Conservation (phyloP, 2,113 vertebrate species). For the Lonchura striata region DNA sequence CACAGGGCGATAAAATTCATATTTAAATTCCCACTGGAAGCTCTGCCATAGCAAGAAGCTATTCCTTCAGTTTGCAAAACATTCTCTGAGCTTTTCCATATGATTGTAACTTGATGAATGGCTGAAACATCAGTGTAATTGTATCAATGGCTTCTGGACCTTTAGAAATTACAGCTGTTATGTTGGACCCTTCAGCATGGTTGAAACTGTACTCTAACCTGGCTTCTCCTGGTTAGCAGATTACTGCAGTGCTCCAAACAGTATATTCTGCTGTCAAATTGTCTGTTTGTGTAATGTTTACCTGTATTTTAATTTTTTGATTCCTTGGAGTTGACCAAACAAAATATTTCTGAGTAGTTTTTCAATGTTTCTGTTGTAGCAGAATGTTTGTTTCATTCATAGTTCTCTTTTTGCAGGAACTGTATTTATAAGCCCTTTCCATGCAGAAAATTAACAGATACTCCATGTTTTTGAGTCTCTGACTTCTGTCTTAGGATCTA, state of each 20-base stretch:
- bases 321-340: background rate
- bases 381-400: background rate
- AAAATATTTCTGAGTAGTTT: background rate
- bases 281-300: background rate
- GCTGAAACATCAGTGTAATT: background rate
- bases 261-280: background rate
- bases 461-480: background rate
- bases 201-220: background rate
- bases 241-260: background rate
- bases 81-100: background rate
- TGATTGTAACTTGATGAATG: background rate
- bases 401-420: background rate
- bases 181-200: background rate
- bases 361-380: background rate
- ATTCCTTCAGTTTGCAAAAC: background rate
- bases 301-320: background rate
- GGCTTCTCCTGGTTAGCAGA: background rate
- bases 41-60: background rate
- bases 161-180: background rate
- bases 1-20: background rate
- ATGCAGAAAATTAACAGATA: background rate
- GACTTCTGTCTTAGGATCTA: background rate
- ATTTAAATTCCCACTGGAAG: background rate
- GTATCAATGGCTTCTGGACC: background rate
- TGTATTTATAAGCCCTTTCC: background rate